Evolutionary conservation across 2,888 invertebrate genomes (phyloP).

Genomic region (Tipula confusa): DNA sequence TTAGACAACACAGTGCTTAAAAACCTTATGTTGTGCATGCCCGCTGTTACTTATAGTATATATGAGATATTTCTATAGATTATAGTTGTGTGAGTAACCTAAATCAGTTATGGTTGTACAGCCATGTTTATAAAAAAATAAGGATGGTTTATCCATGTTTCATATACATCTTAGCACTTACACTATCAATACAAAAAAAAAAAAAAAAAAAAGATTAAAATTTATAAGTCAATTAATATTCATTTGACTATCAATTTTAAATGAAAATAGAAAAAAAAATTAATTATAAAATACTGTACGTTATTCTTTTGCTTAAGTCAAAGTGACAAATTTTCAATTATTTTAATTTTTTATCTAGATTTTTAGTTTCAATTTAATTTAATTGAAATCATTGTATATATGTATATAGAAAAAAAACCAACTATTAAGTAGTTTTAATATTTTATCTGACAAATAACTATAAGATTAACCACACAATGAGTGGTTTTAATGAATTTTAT

Average conservation of each 20-base stretch:
- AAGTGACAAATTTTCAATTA: slow-evolving; percentile 1
- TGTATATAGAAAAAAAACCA: not conserved
- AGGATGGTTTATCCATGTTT: not conserved
- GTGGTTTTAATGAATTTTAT: slow-evolving; percentile 14
- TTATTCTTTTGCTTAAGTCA: not conserved
- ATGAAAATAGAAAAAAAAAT: not conserved
- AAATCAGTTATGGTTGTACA: not conserved
- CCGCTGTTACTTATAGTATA: not conserved
- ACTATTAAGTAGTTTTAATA: not conserved
- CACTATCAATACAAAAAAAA: not conserved
- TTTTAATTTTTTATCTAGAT: slow-evolving; percentile 9
- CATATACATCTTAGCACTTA: not conserved
- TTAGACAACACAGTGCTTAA: not conserved
- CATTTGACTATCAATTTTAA: slow-evolving; percentile 5
- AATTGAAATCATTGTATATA: not conserved
- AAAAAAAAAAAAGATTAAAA: not conserved
- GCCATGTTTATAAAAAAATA: not conserved
- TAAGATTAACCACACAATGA: not conserved
- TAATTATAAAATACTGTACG: not conserved
- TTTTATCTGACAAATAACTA: not conserved
- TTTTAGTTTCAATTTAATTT: slow-evolving; percentile 9
- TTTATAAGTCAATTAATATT: not conserved
- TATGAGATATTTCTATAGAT: not conserved
- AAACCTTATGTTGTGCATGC: not conserved
- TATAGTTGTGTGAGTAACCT: not conserved